Percentiles rank a stretch among this genome's conserved stretches.
Evolutionary conservation across 1,140 invertebrate genomes (phyloP).

Genomic region (Sitodiplosis mosellana): DNA sequence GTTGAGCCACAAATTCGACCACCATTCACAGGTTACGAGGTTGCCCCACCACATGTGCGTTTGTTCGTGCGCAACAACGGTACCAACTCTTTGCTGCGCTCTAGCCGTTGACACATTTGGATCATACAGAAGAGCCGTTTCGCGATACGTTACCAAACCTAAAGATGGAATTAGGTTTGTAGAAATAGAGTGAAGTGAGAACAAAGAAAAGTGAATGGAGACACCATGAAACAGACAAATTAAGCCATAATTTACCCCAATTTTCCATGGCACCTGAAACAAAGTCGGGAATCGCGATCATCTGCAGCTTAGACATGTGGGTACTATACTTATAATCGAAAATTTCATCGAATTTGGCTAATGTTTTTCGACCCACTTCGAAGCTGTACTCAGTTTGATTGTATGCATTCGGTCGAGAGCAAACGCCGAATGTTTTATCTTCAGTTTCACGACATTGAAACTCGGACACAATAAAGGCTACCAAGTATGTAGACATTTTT

Average conservation of each 20-base stretch:
- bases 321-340: conserved; percentile 23
- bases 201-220: too few relatives aligned
- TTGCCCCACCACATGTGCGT: conserved; percentile 63
- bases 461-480: conserved; percentile 54
- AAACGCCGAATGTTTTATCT: conserved; percentile 29
- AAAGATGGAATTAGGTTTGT: too few relatives aligned
- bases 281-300: conserved; percentile 58
- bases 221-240: too few relatives aligned
- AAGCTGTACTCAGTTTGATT: conserved; percentile 35
- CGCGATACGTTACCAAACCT: conserved; percentile 16
- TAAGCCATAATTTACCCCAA: too few relatives aligned
- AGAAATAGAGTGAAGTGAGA: too few relatives aligned
- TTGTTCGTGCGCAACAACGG: conserved; percentile 39
- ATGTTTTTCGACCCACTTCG: conserved; percentile 27
- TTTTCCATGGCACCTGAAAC: conserved; percentile 66
- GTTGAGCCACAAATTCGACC: conserved; percentile 26
- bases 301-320: conserved; percentile 33
- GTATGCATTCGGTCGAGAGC: conserved; percentile 43
- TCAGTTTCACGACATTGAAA: conserved; percentile 28
- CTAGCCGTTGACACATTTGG: conserved; percentile 24
- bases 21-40: conserved; percentile 49
- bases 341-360: conserved; percentile 26
- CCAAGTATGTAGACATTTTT: conserved; percentile 55
- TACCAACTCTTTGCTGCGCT: conserved; percentile 27
- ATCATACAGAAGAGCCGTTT: conserved; percentile 23